Evolutionary conservation across 2,797 vertebrate species (phyloP).

Genomic region (Aplochiton taeniatus): DNA sequence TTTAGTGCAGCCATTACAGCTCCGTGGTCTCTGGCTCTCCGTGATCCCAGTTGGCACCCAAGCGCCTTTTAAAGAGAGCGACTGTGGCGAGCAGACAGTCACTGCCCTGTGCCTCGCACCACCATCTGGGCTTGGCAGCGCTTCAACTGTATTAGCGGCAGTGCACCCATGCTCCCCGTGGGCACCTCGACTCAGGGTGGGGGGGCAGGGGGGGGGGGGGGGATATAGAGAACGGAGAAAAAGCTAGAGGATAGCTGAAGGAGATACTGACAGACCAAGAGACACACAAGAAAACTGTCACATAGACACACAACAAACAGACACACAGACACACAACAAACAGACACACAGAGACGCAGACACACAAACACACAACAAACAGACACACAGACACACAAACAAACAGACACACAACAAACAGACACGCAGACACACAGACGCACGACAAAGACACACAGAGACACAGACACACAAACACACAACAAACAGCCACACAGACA

Average conservation of each 20-base stretch:
- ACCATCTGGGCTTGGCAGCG: conserved; percentile 74
- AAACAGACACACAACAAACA: too few relatives aligned
- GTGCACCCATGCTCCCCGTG: conserved; percentile 57
- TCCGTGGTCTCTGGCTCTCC: conserved; percentile 54
- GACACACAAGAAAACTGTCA: too few relatives aligned
- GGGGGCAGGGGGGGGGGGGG: conserved; percentile 10
- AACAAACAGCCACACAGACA: too few relatives aligned
- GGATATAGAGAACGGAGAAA: background rate
- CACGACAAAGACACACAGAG: too few relatives aligned
- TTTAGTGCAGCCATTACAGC: conserved; percentile 45
- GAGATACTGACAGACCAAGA: background rate
- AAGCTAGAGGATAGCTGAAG: conserved; percentile 10
- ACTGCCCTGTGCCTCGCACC: conserved; percentile 70
- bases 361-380: too few relatives aligned
- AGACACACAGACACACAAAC: too few relatives aligned
- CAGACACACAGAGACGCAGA: too few relatives aligned
- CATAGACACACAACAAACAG: too few relatives aligned
- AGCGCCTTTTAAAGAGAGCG: conserved; percentile 67
- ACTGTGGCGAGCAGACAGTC: conserved; percentile 75
- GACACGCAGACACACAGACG: too few relatives aligned
- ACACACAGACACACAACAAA: too few relatives aligned
- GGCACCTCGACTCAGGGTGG: background rate
- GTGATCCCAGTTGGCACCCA: conserved; percentile 64
- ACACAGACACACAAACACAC: too few relatives aligned
- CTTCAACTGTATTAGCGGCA: conserved; percentile 73